A percentile compares a stretch with the other conserved stretches of the same genome.
phyloP scores from a whole-genome alignment of 2,888 invertebrate genomes.

The Rhagonycha lutea region DNA sequence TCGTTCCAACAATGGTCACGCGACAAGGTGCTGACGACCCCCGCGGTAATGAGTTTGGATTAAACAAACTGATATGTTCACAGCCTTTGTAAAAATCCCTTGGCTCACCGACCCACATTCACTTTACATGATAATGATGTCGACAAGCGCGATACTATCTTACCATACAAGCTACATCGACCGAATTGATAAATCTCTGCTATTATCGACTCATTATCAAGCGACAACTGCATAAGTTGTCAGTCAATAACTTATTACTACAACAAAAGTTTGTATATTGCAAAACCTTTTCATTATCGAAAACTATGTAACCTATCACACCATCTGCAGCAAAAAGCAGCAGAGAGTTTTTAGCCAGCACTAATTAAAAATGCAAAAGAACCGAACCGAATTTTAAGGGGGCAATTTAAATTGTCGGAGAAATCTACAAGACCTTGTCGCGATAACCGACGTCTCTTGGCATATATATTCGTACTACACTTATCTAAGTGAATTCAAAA shows the following conservation, averaged over 20 bases:
- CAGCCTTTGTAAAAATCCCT: constrained; percentile 30
- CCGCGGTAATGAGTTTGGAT: constrained; percentile 30
- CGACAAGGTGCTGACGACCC: constrained; percentile 31
- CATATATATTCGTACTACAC: neutral
- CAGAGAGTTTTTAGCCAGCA: neutral
- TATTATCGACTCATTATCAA: constrained; percentile 21
- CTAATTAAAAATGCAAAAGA: constrained; percentile 18
- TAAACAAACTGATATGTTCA: constrained; percentile 30
- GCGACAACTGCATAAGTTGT: neutral
- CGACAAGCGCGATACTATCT: constrained; percentile 29
- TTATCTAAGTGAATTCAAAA: constrained; percentile 39
- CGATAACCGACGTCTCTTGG: constrained; percentile 11
- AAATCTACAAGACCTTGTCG: constrained; percentile 5
- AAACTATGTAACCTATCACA: neutral
- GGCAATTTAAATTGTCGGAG: constrained; percentile 4
- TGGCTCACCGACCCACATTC: constrained; percentile 28
- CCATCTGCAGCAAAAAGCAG: neutral
- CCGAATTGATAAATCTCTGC: constrained; percentile 22
- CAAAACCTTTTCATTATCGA: neutral
- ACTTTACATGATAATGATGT: constrained; percentile 32
- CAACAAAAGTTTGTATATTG: neutral
- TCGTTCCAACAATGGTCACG: constrained; percentile 29
- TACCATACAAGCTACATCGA: constrained; percentile 19
- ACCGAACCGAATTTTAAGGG: neutral
- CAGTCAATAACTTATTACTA: neutral